phyloP scores from a whole-genome alignment of 2,888 invertebrate species.

The Conistra vaccinii region DNA sequence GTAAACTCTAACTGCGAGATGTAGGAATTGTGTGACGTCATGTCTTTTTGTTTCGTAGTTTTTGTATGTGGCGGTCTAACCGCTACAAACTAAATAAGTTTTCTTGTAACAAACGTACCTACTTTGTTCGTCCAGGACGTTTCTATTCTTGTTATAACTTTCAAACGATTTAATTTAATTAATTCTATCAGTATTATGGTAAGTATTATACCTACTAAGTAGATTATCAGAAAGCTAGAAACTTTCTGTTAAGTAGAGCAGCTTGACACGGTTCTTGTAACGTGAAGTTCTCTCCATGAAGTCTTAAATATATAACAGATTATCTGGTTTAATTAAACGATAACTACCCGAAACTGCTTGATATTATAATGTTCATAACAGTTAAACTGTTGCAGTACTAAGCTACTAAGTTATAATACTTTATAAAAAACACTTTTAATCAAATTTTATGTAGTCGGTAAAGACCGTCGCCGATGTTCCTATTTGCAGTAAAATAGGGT shows the following conservation, averaged over 20 bases:
- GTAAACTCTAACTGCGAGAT: no score
- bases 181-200: slow-evolving; percentile 34
- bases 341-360: slow-evolving; percentile 15
- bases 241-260: slow-evolving; percentile 49
- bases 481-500: slow-evolving; percentile 60
- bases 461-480: slow-evolving; percentile 28
- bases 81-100: no score
- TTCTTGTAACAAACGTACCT: slow-evolving; percentile 14
- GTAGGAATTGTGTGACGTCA: no score
- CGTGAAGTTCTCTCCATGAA: slow-evolving; percentile 36
- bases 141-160: slow-evolving; percentile 15
- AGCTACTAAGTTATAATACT: slow-evolving; percentile 5
- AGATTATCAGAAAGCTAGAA: slow-evolving; percentile 44
- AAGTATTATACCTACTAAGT: slow-evolving; percentile 33
- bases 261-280: slow-evolving; percentile 46
- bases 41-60: no score
- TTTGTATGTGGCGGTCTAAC: no score
- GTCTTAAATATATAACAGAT: slow-evolving; percentile 38
- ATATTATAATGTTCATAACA: slow-evolving; percentile 44
- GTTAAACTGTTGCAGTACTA: slow-evolving; percentile 15
- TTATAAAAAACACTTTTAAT: slow-evolving; percentile 51
- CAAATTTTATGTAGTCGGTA: slow-evolving; percentile 40
- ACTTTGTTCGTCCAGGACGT: slow-evolving; percentile 22
- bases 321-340: slow-evolving; percentile 48
- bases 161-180: slow-evolving; percentile 42